phyloP scores from a whole-genome alignment of 2,888 invertebrate species.

The Temnothorax ravouxi region DNA sequence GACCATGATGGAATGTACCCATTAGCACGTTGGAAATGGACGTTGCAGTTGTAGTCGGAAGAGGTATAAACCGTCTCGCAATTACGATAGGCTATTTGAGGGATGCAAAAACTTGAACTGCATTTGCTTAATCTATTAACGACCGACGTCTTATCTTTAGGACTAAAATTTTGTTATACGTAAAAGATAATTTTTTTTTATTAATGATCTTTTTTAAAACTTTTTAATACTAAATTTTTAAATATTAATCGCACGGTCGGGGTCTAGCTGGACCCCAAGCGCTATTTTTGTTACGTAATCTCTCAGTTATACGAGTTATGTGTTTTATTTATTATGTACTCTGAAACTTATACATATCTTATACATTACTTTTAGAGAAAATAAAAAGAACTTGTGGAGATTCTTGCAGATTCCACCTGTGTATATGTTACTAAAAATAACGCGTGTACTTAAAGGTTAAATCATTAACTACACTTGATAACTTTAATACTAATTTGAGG shows the following conservation, averaged over 20 bases:
- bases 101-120: constrained; percentile 26
- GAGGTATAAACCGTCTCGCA: constrained; percentile 8
- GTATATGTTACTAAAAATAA: too few relatives aligned
- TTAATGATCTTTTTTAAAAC: background rate
- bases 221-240: background rate
- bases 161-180: background rate
- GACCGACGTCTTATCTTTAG: background rate
- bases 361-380: too few relatives aligned
- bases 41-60: constrained; percentile 24
- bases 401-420: too few relatives aligned
- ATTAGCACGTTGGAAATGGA: constrained; percentile 47
- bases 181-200: constrained; percentile 10
- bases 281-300: too few relatives aligned
- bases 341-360: too few relatives aligned
- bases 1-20: constrained; percentile 46
- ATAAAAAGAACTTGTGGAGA: too few relatives aligned
- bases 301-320: too few relatives aligned
- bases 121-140: constrained; percentile 22
- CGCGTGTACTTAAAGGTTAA: background rate
- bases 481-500: background rate
- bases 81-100: background rate
- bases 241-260: background rate
- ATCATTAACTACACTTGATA: background rate
- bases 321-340: too few relatives aligned
- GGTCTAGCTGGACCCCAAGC: too few relatives aligned